Percentiles rank a stretch among this genome's conserved stretches.
Evolutionary conservation across 2,113 vertebrate genomes (phyloP).

Genomic region (Chinchilla lanigera): DNA sequence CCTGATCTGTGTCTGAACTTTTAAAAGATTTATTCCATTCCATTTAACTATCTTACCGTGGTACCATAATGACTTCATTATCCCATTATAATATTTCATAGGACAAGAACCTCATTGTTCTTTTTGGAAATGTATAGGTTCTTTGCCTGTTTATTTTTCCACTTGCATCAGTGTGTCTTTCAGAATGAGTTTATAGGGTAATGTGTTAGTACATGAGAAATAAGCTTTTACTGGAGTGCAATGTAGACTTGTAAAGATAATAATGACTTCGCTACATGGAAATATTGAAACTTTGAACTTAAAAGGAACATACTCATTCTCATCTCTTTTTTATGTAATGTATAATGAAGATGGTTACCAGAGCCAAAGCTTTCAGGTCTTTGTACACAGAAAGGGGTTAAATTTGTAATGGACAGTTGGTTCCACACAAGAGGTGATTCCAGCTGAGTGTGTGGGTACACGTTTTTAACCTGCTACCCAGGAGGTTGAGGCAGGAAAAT

Average conservation of each 20-base stretch:
- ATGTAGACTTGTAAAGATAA: neutral
- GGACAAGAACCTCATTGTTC: neutral
- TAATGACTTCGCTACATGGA: neutral
- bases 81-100: neutral
- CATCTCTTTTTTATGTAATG: neutral
- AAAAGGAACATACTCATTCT: neutral
- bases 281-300: constrained; percentile 2
- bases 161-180: constrained; percentile 33
- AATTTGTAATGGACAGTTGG: neutral
- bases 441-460: neutral
- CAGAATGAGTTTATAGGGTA: constrained; percentile 10
- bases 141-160: constrained; percentile 4
- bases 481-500: neutral
- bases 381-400: constrained; percentile 4
- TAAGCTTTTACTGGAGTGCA: constrained; percentile 30
- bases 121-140: neutral
- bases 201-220: neutral
- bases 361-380: constrained; percentile 27
- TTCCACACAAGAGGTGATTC: constrained; percentile 26
- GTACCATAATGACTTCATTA: neutral
- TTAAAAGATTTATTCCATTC: neutral
- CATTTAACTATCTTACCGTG: neutral
- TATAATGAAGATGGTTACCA: neutral
- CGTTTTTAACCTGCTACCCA: neutral
- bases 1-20: neutral